Percentiles rank a stretch among this genome's conserved stretches.
Conservation (phyloP, 92 coral and sea anemone species). For the Scolanthus callimorphus region DNA sequence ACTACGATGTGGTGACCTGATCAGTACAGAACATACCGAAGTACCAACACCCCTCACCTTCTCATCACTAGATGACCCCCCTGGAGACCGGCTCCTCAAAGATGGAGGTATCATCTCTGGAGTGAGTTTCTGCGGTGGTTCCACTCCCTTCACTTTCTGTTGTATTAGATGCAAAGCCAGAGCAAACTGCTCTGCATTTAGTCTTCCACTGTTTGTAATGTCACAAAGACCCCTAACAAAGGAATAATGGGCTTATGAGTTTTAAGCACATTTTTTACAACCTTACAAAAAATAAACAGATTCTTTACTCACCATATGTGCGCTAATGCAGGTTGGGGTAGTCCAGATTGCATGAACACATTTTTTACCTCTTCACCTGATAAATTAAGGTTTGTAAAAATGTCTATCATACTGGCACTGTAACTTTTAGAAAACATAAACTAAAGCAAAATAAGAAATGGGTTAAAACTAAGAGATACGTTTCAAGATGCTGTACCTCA, state of each 20-base stretch:
- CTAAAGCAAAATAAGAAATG: too few species aligned
- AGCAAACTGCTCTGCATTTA: conserved; percentile 90
- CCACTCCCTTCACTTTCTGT: conserved; percentile 89
- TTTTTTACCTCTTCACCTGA: conserved; percentile 95
- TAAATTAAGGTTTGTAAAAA: too few species aligned
- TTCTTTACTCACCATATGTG: conserved; percentile 86
- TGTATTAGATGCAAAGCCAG: conserved; percentile 93
- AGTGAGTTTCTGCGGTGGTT: conserved; percentile 80
- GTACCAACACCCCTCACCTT: conserved; percentile 58
- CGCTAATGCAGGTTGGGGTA: conserved; percentile 86
- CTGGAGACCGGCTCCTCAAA: conserved; percentile 58
- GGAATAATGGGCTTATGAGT: too few species aligned
- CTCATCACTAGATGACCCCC: conserved; percentile 49
- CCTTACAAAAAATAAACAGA: too few species aligned
- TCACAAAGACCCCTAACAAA: conserved; percentile 89
- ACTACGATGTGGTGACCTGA: too few species aligned
- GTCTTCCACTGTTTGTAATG: conserved; percentile 75
- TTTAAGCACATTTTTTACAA: too few species aligned
- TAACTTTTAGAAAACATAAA: too few species aligned
- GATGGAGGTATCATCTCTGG: conserved; percentile 99
- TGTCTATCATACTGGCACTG: too few species aligned
- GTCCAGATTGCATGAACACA: conserved; percentile 93
- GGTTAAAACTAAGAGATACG: too few species aligned
- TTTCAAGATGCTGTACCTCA: too few species aligned
- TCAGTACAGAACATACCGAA: too few species aligned